Percentiles rank a stretch among this genome's conserved stretches.
These are phyloP conservation scores for Chamaea fasciata DNA, from an alignment of 2,113 vertebrate genomes.

Conservation along the genomic window DNA sequence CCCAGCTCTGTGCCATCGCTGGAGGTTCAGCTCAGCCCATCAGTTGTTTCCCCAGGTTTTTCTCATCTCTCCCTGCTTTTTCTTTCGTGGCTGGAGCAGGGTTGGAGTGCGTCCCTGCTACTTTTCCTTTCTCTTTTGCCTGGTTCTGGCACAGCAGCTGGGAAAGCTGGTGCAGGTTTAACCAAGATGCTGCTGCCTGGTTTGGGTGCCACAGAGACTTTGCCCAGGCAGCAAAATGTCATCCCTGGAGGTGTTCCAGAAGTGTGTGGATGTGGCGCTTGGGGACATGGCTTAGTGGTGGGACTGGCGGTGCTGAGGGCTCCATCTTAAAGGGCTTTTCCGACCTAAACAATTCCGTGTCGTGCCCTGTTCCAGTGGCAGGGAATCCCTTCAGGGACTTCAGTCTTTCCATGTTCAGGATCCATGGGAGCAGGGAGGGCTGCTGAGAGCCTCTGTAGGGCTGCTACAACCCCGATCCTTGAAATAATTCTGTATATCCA, in stretches of 20 bases:
- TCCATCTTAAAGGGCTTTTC: background rate
- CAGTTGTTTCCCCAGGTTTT: fast-evolving
- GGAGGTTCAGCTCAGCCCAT: background rate
- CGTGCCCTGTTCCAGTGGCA: background rate
- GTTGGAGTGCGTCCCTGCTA: background rate
- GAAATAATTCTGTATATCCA: fast-evolving
- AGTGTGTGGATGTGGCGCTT: background rate
- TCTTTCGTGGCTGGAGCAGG: background rate
- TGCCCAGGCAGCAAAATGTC: background rate
- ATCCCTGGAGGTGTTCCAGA: background rate
- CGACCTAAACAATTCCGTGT: fast-evolving
- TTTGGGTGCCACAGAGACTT: background rate
- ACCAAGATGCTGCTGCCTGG: background rate
- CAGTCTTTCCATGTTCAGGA: background rate
- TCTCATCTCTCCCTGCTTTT: background rate
- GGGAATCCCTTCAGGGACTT: background rate
- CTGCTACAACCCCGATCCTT: background rate
- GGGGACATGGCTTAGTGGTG: background rate
- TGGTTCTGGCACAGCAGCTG: background rate
- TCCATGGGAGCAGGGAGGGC: fast-evolving
- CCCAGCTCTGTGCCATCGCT: fast-evolving
- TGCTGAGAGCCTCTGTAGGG: background rate
- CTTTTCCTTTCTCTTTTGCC: background rate
- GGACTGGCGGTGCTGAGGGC: background rate
- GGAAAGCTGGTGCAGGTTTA: background rate